Base-by-base conservation (phyloP, 2,888 invertebrate genomes). In the Nudaria mundana region DNA sequence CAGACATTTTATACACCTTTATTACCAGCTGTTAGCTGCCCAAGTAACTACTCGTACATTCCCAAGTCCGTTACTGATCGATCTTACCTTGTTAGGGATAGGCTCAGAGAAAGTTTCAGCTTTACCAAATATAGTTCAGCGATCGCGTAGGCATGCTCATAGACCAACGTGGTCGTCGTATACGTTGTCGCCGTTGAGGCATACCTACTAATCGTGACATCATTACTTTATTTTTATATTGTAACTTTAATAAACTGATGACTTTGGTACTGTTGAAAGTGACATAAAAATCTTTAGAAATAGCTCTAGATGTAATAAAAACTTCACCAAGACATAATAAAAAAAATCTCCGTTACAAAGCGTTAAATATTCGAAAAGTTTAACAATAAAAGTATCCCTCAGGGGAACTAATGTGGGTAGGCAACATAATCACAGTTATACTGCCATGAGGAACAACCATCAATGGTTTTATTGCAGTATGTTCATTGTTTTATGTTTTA, bases 311-410 rank as follows among this genome's bases (percentile, higher is more conserved):
- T 59, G 64, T 72, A 76, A 80, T 82, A 83, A 82, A 81, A 83
- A 83, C 78, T 78, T 79, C 63, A 73, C 63, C 68, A 63, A 76
- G 70, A 67, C 52, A 75, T 69, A 74, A 81, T 81, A 81, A 81
- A 81, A 58, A 20, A 80, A 77, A 75, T 70, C 68, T 73, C 60
- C 65, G 70, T 76, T 71, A 71, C 64, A 73, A 66, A 67, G 73
- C 72, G 71, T 79, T 76, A 73, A 78, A 75, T 78, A 80, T 80
- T 80, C 79, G 55, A 57, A 72, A 81, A 82, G 64, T 82, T 81
- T 65, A 25, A 67, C 69, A 63, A 80, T 82, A 80, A 82, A 80
- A 74, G 56, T 63, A 61, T 59, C 65, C 61, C 63, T 55, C n/a
- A 49, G 54, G 51, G 59, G 54, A 62, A 64, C 59, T 70, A 68